These are phyloP conservation scores for Mayetiola destructor DNA, from an alignment of 2,888 invertebrate genomes.

Conservation along the genomic window DNA sequence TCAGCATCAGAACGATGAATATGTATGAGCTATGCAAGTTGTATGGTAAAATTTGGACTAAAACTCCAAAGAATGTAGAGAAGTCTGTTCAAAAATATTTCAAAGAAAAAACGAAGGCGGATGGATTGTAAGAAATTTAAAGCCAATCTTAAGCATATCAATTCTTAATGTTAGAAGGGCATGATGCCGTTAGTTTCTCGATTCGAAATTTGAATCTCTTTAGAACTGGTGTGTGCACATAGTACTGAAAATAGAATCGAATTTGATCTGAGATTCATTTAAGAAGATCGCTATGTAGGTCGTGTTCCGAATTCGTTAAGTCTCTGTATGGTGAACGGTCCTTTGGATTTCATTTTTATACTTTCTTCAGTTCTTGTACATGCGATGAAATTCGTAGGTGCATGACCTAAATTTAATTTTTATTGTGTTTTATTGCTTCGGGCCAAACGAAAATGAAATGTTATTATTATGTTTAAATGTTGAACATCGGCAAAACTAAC, in stretches of 20 bases:
- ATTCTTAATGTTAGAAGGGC: slow-evolving; percentile 8
- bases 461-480: too few species aligned
- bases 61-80: not conserved
- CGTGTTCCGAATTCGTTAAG: slow-evolving; percentile 12
- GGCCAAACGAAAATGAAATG: too few species aligned
- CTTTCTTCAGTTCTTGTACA: slow-evolving; percentile 7
- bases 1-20: not conserved
- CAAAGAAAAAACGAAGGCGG: not conserved
- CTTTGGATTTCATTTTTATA: slow-evolving; percentile 12
- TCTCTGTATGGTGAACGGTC: slow-evolving; percentile 1
- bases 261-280: not conserved
- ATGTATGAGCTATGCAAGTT: not conserved
- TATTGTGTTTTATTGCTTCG: not conserved
- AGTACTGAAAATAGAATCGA: not conserved
- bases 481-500: not conserved
- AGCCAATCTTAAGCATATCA: too few species aligned
- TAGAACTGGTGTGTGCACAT: not conserved
- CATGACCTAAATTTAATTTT: not conserved
- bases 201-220: slow-evolving; percentile 4
- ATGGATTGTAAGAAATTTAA: too few species aligned
- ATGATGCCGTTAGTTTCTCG: slow-evolving; percentile 3
- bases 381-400: slow-evolving; percentile 5
- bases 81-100: not conserved
- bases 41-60: not conserved
- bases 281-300: not conserved